Base-by-base conservation (phyloP, 2,113 vertebrate genomes). In the Ameiurus melas region DNA sequence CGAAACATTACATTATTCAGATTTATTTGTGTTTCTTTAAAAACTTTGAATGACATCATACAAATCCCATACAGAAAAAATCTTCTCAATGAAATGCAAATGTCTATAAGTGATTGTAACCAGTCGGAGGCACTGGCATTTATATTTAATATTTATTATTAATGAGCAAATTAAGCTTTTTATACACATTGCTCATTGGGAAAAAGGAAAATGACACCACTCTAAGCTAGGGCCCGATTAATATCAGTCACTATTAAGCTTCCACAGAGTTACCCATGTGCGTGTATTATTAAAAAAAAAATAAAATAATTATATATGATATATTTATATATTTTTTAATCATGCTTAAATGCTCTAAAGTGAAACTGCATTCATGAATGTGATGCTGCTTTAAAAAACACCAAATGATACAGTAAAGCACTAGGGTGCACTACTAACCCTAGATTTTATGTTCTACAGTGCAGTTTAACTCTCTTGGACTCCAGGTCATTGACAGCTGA, bases 71-170 rank as follows among this genome's bases (percentile, higher is more conserved):
- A 70, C 14, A 55, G 10, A 51, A 79, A 36, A 86, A 83, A 66
- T 51, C 16, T 30, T 68, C 20, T 36, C n/a, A 70, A 88, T 78
- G 80, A 89, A 86, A 89, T 84, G 78, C 57, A 84, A 43, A 79
- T 30, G 53, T 68, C 71, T 33, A 64, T 53, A 58, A 51, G 60
- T 83, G 62, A 53, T 71, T n/a, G 60, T 68, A 62, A 64, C 39
- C 58, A 51, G 75, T 55, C 36, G 51, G 25, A 66, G 58, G 57
- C 30, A 55, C 36, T 10, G 70, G 33, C 62, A 43, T 78, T 80
- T 82, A 73, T n/a, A 51, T 77, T 78, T 82, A 68, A 85, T 53
- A 36, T 66, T 60, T 62, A 19, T 87, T 78, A 80, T 78, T 12
- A 36, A 22, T 20, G 62, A 82, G 57, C 30, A 64, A 10, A 66